Evolutionary conservation across 2,888 invertebrate genomes (phyloP), one percentile per base, ranked within the genome.

Genomic region (Nymphalis c-album): DNA sequence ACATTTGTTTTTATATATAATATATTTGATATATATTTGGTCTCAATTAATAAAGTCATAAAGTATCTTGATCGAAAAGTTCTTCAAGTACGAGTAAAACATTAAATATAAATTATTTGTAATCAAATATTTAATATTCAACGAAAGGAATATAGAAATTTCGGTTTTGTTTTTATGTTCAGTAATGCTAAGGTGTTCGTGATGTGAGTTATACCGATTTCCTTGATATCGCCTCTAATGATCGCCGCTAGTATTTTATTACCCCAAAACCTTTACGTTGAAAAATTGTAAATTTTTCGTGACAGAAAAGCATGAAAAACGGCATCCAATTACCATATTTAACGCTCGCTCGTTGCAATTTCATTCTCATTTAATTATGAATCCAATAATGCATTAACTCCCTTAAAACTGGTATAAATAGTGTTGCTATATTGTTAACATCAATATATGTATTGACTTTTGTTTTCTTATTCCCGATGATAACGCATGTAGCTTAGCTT

Each of bases 191-290:
- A 40, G 40, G 53, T 31, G 55, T 61, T 77, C 77, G 75, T 79
- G 76, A 75, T 69, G 72, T 69, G 75, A 77, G 76, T 75, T 73
- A 73, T 73, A 73, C 70, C 66, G 74, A 75, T 79, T 80, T 78
- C 81, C 80, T 78, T 78, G 75, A 74, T 78, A 78, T 77, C 26
- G 75, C 77, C 73, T 77, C 75, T 81, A 83, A 82, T 82, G 79
- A 77, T 76, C 73, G 73, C 74, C 75, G 69, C 76, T 69, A 72
- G 74, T 76, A 74, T 78, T 80, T 79, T 76, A 81, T 78, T 78
- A 76, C 73, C 71, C 69, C 71, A 70, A 74, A 72, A 64, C n/a
- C 40, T 70, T 72, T 68, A 72, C 71, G 63, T 71, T 64, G 68
- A 35, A 62, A 61, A 66, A 62, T 63, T 69, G 68, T 71, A 67